phyloP scores from a whole-genome alignment of 2,888 invertebrate species.

The Aporophyla nigra region DNA sequence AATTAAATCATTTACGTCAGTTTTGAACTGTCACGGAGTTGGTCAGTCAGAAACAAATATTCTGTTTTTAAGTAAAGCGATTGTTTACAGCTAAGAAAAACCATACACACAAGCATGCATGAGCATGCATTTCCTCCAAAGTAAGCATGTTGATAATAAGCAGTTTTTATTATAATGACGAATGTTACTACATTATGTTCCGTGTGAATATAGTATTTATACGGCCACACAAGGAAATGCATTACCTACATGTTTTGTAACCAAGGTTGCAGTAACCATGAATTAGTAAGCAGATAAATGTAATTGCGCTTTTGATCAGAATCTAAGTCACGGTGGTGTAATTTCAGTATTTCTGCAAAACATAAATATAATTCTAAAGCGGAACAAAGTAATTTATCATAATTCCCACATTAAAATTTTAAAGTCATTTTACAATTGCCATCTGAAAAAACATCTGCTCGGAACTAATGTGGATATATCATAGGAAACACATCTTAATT shows the following conservation, averaged over 20 bases:
- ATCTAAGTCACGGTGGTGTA: conserved; percentile 46
- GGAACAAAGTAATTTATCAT: conserved; percentile 22
- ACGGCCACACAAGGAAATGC: conserved; percentile 61
- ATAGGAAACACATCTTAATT: conserved; percentile 34
- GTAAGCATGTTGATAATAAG: conserved; percentile 7
- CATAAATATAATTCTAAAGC: conserved; percentile 9
- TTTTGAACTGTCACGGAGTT: neutral
- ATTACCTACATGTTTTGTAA: conserved; percentile 49
- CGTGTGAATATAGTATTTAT: conserved; percentile 47
- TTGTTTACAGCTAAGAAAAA: conserved; percentile 4
- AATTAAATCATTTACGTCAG: neutral
- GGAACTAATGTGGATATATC: conserved; percentile 1
- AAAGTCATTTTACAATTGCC: neutral
- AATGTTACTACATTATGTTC: conserved; percentile 15
- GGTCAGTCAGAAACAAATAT: neutral
- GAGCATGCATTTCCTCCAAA: conserved; percentile 10
- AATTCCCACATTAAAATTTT: conserved; percentile 31
- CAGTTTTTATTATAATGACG: conserved; percentile 31
- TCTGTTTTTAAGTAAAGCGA: neutral
- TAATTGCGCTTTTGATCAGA: conserved; percentile 57
- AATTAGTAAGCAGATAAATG: conserved; percentile 60
- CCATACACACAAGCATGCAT: conserved; percentile 15
- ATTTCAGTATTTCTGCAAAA: conserved; percentile 52
- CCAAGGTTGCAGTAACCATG: conserved; percentile 58
- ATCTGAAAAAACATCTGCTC: conserved; percentile 9